A percentile compares a stretch with the other conserved stretches of the same genome.
phyloP scores from a whole-genome alignment of 2,888 invertebrate species.

The Acrobasis consociella region DNA sequence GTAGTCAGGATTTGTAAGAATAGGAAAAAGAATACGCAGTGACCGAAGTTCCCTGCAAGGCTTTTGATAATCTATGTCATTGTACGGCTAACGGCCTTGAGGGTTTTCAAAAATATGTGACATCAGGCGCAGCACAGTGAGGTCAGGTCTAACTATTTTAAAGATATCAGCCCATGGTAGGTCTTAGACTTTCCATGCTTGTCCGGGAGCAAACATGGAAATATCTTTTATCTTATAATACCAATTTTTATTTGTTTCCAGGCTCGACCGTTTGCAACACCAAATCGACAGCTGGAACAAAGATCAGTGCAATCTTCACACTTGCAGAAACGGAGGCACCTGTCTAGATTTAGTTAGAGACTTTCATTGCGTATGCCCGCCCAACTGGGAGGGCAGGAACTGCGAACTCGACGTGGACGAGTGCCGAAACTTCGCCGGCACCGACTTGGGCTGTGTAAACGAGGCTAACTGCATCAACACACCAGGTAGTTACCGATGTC shows the following conservation, averaged over 20 bases:
- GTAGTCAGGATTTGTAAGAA: too few relatives aligned
- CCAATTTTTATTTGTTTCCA: slow-evolving; percentile 39
- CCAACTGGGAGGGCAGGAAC: slow-evolving; percentile 86
- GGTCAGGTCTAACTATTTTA: too few relatives aligned
- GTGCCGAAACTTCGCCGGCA: slow-evolving; percentile 90
- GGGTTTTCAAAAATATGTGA: too few relatives aligned
- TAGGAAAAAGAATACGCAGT: too few relatives aligned
- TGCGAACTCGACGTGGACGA: slow-evolving; percentile 95
- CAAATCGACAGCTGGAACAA: slow-evolving; percentile 67
- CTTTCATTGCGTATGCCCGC: slow-evolving; percentile 88
- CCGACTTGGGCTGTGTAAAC: slow-evolving; percentile 96
- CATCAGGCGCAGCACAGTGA: too few relatives aligned
- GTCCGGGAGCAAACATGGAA: too few relatives aligned
- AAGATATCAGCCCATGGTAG: too few relatives aligned
- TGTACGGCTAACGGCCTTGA: too few relatives aligned
- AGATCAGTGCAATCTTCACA: slow-evolving; percentile 87
- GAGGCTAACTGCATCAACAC: slow-evolving; percentile 92
- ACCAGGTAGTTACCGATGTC: slow-evolving; percentile 91
- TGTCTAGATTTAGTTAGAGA: slow-evolving; percentile 88
- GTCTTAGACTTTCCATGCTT: too few relatives aligned
- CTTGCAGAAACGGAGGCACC: slow-evolving; percentile 92
- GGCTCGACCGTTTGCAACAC: slow-evolving; percentile 66
- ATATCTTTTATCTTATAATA: too few relatives aligned
- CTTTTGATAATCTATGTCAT: too few relatives aligned
- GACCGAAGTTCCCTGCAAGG: too few relatives aligned